Evolutionary conservation across 2,888 invertebrate species (phyloP).

Genomic region (Tinea semifulvella): DNA sequence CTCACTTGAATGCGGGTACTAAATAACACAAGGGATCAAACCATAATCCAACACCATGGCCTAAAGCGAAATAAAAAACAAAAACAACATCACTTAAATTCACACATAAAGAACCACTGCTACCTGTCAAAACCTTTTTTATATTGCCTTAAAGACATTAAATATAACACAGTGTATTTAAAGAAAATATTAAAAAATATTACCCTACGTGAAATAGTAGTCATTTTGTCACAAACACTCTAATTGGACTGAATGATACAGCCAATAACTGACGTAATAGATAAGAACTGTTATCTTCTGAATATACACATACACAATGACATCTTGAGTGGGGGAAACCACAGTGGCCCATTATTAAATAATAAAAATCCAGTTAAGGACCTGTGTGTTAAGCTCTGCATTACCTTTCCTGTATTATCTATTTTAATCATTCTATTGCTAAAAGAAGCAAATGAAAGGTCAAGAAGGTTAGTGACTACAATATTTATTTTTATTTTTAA

Average conservation of each 20-base stretch:
- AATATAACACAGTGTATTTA: background rate
- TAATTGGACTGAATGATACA: constrained; percentile 46
- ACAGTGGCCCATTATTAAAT: constrained; percentile 14
- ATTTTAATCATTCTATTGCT: background rate
- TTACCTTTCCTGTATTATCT: background rate
- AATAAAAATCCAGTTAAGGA: constrained; percentile 18
- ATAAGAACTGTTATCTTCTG: constrained; percentile 51
- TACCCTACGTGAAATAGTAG: constrained; percentile 46
- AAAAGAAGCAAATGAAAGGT: background rate
- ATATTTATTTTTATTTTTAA: background rate
- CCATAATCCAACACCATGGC: too few species aligned
- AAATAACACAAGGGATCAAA: too few species aligned
- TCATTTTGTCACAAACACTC: constrained; percentile 49
- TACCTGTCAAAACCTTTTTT: background rate
- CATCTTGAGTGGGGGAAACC: background rate
- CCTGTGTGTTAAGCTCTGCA: too few species aligned
- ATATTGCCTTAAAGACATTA: background rate
- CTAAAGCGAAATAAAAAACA: too few species aligned
- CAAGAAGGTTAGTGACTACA: constrained; percentile 41
- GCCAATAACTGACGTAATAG: constrained; percentile 37
- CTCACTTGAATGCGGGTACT: too few species aligned
- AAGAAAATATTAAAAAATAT: constrained; percentile 21
- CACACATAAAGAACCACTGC: too few species aligned
- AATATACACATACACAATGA: background rate
- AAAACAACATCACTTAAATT: too few species aligned